Evolutionary conservation across 1,140 invertebrate genomes (phyloP).

Genomic region (Platorchestia sp.): DNA sequence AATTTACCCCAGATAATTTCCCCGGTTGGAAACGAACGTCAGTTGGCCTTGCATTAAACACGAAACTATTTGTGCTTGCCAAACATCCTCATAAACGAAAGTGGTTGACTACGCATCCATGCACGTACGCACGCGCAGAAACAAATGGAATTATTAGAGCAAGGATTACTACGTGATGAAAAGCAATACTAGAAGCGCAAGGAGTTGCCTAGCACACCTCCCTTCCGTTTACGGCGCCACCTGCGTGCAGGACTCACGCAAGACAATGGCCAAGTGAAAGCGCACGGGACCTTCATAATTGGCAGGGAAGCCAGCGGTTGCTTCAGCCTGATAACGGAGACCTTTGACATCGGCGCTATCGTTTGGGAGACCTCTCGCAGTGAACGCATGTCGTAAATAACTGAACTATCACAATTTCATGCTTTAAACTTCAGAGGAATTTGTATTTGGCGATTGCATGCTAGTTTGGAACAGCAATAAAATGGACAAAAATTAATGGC

Average conservation of each 20-base stretch:
- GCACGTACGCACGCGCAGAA: neutral
- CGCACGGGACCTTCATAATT: conserved; percentile 16
- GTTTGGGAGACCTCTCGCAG: neutral
- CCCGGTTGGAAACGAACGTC: neutral
- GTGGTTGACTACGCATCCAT: neutral
- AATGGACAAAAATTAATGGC: neutral
- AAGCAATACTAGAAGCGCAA: neutral
- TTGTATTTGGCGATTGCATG: neutral
- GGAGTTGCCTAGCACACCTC: no score
- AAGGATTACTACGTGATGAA: neutral
- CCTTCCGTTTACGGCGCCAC: no score
- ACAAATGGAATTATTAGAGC: no score
- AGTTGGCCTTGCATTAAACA: neutral
- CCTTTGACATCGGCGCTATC: neutral
- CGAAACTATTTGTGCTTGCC: neutral
- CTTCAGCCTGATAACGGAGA: conserved; percentile 5
- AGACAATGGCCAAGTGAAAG: conserved; percentile 46
- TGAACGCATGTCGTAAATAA: neutral
- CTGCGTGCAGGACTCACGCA: neutral
- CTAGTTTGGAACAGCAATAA: neutral
- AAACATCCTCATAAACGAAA: neutral
- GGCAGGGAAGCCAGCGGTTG: neutral
- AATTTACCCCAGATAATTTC: neutral
- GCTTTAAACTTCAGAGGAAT: neutral
- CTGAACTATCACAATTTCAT: neutral